These are phyloP conservation scores for Crypturellus tataupa DNA, from an alignment of 2,797 vertebrate genomes.

Conservation along the genomic window DNA sequence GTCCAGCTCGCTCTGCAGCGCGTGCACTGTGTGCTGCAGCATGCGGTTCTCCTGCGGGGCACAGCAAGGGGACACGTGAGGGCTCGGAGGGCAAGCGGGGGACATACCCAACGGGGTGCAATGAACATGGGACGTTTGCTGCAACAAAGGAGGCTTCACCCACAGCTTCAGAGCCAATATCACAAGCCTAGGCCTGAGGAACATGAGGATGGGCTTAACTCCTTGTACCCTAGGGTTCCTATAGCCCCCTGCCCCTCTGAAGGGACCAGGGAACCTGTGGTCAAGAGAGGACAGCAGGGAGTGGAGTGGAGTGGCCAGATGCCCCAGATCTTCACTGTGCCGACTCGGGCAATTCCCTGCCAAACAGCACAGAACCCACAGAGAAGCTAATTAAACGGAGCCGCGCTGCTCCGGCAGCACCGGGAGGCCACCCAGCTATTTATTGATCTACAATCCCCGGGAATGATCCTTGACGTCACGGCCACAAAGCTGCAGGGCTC, in stretches of 20 bases:
- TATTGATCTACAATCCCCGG: background rate
- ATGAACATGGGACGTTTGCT: background rate
- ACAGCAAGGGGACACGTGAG: rapidly evolving
- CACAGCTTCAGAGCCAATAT: background rate
- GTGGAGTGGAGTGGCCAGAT: background rate
- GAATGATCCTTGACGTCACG: background rate
- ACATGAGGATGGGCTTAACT: background rate
- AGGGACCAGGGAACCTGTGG: background rate
- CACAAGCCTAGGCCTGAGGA: background rate
- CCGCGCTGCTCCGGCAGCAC: background rate
- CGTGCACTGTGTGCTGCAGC: slow-evolving; percentile 94
- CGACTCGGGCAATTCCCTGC: background rate
- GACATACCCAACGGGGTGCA: rapidly evolving
- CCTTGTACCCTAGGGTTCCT: background rate
- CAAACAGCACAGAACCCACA: background rate
- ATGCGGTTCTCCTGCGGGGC: slow-evolving; percentile 87
- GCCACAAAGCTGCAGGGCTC: background rate
- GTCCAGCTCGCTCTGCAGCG: slow-evolving; percentile 94
- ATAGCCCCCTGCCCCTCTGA: background rate
- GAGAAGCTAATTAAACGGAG: background rate
- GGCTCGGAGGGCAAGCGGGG: too few relatives aligned
- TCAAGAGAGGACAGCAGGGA: background rate
- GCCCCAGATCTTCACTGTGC: background rate
- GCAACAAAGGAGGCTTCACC: background rate
- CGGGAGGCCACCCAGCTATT: background rate